Conservation (phyloP, 2,888 invertebrate genomes). For the Onchidella celtica region DNA sequence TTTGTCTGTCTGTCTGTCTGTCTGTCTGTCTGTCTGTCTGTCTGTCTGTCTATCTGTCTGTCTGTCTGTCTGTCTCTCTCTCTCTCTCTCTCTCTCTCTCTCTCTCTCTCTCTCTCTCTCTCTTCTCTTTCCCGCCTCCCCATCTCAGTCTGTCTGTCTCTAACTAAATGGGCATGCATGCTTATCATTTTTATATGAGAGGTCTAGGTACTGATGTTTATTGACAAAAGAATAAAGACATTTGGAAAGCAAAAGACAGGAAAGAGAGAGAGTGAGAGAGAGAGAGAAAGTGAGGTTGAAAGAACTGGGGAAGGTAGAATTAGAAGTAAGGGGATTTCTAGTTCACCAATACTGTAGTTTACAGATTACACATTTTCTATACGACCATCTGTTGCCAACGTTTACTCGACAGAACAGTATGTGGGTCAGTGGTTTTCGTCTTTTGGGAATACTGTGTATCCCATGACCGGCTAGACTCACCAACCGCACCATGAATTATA, state of each 20-base stretch:
- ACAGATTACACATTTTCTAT: too few relatives aligned
- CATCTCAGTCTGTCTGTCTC: not conserved
- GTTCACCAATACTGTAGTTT: not conserved
- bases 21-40: constrained; percentile 12
- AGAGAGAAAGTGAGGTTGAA: constrained; percentile 32
- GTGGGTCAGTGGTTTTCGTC: too few relatives aligned
- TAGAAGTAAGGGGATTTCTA: not conserved
- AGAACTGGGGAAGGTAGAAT: constrained; percentile 22
- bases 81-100: not conserved
- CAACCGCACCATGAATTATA: too few relatives aligned
- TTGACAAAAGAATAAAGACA: not conserved
- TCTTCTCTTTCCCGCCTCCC: not conserved
- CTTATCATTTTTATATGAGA: not conserved
- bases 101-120: not conserved
- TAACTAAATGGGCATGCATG: not conserved
- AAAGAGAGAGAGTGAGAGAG: constrained; percentile 41
- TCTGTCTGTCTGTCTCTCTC: constrained; percentile 28
- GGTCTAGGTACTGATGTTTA: not conserved
- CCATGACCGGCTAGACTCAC: too few relatives aligned
- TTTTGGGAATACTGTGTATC: too few relatives aligned
- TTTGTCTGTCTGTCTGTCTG: too few relatives aligned
- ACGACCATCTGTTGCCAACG: too few relatives aligned
- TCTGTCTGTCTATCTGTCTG: too few relatives aligned
- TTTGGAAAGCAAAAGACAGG: not conserved
- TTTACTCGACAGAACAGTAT: too few relatives aligned